phyloP scores from a whole-genome alignment of 2,797 vertebrate genomes.

The Lagorchestes hirsutus region DNA sequence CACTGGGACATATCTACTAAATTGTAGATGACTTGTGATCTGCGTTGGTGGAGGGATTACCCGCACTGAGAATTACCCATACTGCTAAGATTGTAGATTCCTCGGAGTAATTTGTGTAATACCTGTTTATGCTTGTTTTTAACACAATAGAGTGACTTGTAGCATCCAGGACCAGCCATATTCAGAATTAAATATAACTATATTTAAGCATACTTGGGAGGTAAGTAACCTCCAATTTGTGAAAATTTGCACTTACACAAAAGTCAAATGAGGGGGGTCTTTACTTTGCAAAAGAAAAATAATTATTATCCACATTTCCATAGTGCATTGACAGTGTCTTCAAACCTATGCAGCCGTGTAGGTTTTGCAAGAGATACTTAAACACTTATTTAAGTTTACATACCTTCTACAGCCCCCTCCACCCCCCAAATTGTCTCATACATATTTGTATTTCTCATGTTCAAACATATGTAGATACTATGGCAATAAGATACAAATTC shows the following conservation, averaged over 20 bases:
- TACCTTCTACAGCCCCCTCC: background rate
- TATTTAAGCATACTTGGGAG: background rate
- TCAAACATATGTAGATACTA: background rate
- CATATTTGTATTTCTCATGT: background rate
- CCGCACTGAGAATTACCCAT: background rate
- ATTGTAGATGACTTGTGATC: background rate
- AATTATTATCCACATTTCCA: background rate
- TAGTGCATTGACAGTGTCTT: background rate
- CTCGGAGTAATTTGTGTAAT: background rate
- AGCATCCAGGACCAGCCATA: background rate
- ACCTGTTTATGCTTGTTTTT: background rate
- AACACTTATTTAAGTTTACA: background rate
- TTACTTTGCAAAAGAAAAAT: background rate
- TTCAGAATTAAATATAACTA: background rate
- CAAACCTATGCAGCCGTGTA: background rate
- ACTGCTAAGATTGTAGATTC: background rate
- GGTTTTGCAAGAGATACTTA: background rate
- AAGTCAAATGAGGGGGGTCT: background rate
- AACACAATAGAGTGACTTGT: background rate
- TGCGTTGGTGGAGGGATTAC: background rate
- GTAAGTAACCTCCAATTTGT: background rate
- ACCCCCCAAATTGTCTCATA: background rate
- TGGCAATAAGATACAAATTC: background rate
- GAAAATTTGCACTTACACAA: slow-evolving; percentile 1
- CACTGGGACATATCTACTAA: background rate